Conservation (phyloP, 2,888 invertebrate genomes). For the Tipula unca region DNA sequence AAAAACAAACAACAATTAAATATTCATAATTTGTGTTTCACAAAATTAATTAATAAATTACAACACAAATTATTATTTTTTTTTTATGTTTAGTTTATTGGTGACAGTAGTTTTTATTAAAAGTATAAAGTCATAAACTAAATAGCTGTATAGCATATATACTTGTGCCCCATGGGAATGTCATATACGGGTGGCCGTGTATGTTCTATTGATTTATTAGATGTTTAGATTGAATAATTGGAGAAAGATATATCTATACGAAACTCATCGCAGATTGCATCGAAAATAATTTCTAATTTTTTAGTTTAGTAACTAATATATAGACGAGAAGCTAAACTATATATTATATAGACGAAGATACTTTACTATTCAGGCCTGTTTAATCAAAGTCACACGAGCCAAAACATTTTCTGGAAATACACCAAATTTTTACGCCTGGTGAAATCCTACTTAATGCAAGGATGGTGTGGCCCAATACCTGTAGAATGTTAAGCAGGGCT, state of each 20-base stretch:
- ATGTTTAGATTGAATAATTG: neutral
- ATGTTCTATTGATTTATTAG: neutral
- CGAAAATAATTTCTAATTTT: neutral
- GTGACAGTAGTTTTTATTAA: neutral
- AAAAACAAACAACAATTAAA: neutral
- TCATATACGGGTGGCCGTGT: neutral
- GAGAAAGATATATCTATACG: neutral
- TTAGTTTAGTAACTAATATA: neutral
- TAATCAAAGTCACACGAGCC: too few relatives aligned
- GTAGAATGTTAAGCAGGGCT: neutral
- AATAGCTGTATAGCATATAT: too few relatives aligned
- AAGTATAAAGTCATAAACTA: neutral
- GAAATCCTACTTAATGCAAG: too few relatives aligned
- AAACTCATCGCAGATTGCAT: neutral
- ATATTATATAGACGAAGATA: too few relatives aligned
- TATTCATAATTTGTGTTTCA: neutral
- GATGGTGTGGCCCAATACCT: neutral
- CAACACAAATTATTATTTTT: neutral
- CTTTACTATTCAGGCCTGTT: too few relatives aligned
- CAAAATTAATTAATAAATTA: constrained; percentile 4
- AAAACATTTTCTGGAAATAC: too few relatives aligned
- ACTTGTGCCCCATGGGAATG: neutral
- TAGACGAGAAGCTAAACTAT: too few relatives aligned
- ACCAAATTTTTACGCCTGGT: too few relatives aligned
- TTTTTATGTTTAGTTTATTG: neutral